Base-by-base conservation (phyloP, 2,888 invertebrate species). In the Schrankia costaestrigalis region DNA sequence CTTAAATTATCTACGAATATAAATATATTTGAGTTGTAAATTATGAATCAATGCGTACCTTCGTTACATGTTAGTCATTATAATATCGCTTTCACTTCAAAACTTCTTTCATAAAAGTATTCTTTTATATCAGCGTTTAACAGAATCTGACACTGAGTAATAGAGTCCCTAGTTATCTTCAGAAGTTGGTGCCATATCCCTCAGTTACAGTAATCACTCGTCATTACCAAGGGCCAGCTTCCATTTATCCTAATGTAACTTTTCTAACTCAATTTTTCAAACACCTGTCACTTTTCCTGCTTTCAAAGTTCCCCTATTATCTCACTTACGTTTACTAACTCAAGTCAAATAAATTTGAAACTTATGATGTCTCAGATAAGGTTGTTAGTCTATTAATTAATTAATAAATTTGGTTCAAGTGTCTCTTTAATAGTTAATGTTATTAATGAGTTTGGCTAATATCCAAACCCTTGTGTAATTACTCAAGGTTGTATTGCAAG, bases 361-460 rank as follows among this genome's bases (percentile, higher is more conserved):
- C 46, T 59, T 41, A 41, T 41, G 34, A 40, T 34, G 29, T 22
- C 35, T 28, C 35, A 32, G n/a, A 47, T 46, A 42, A 46, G 48
- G 41, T 43, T 48, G 43, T 39, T 42, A 48, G 42, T 51, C 46
- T 44, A 56, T 60, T 56, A 56, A 60, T 52, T 49, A 52, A 51
- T 53, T 22, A 49, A 57, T 57, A 53, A 59, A 51, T 56, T 55
- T 47, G 50, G 56, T 57, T 53, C 41, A 55, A 56, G 49, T 50
- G 49, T 56, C 49, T 48, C 50, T 56, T 55, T 62, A 59, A 66
- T 61, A 58, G 57, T 63, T 52, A 38, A 28, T 26, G 47, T 54
- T 55, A 60, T 59, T 56, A 61, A 62, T 56, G 59, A 44, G 48
- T 50, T 56, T 68, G 69, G 67, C 56, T 42, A 42, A 38, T 41